phyloP scores from a whole-genome alignment of 1,140 invertebrate species.

The Atta cephalotes region DNA sequence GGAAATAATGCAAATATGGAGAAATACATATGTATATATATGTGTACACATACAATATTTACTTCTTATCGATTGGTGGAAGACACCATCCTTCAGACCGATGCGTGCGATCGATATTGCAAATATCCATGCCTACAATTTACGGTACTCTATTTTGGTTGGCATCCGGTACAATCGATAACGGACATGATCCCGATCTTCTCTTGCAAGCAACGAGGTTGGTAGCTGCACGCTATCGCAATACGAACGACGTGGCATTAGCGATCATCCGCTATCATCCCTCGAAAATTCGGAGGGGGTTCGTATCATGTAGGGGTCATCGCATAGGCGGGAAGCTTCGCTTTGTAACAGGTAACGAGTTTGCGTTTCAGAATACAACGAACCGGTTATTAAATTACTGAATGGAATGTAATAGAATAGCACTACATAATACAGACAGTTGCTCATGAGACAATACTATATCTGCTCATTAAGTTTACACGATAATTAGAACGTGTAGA shows the following conservation, averaged over 20 bases:
- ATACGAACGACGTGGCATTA: slow-evolving; percentile 40
- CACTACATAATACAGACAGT: slow-evolving; percentile 12
- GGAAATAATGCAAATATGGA: neutral
- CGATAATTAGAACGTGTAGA: neutral
- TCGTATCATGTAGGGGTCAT: slow-evolving; percentile 35
- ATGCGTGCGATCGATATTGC: slow-evolving; percentile 27
- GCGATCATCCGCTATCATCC: slow-evolving; percentile 66
- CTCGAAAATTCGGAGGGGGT: slow-evolving; percentile 60
- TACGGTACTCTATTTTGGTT: slow-evolving; percentile 42
- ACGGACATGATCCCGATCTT: slow-evolving; percentile 62
- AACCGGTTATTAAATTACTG: slow-evolving; percentile 37
- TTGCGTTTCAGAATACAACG: slow-evolving; percentile 32
- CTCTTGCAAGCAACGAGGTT: slow-evolving; percentile 5
- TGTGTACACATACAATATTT: too few relatives aligned
- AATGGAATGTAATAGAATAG: slow-evolving; percentile 49
- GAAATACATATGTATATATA: neutral
- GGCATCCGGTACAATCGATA: slow-evolving; percentile 59
- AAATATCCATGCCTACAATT: slow-evolving; percentile 38
- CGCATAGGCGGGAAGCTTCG: slow-evolving; percentile 21
- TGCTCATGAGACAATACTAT: slow-evolving; percentile 10
- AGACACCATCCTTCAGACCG: neutral
- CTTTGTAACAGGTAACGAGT: slow-evolving; percentile 59
- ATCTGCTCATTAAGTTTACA: slow-evolving; percentile 40
- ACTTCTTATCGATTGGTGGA: slow-evolving; percentile 19
- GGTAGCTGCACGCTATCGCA: slow-evolving; percentile 45